A percentile compares a stretch with the other conserved stretches of the same genome.
Conservation (phyloP, 2,797 vertebrate genomes). For the Taenioides sp. region DNA sequence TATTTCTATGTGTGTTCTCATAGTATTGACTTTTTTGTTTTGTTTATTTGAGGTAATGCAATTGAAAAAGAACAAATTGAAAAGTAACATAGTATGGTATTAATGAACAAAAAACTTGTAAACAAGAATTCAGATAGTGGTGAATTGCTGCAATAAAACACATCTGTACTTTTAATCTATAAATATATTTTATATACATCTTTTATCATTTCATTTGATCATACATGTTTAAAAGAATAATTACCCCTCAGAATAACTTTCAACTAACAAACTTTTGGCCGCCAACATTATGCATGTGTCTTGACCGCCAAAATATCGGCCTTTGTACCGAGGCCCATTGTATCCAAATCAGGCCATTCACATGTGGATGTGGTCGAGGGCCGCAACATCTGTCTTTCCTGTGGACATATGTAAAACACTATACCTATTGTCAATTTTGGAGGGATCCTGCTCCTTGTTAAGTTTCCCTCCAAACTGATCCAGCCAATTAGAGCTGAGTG, state of each 20-base stretch:
- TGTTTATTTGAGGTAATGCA: too few species aligned
- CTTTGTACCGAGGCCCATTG: slow-evolving; percentile 65
- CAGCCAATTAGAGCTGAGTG: slow-evolving; percentile 63
- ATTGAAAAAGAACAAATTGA: too few species aligned
- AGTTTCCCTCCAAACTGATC: slow-evolving; percentile 74
- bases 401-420: slow-evolving; percentile 70
- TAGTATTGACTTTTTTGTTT: too few species aligned
- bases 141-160: not conserved
- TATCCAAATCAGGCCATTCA: slow-evolving; percentile 63
- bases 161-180: not conserved
- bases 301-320: slow-evolving; percentile 62
- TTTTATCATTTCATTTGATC: not conserved
- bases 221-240: not conserved
- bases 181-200: not conserved
- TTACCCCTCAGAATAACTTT: not conserved
- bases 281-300: slow-evolving; percentile 22
- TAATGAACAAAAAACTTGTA: not conserved
- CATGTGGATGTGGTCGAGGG: slow-evolving; percentile 65
- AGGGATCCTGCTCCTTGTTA: slow-evolving; percentile 67
- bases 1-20: too few species aligned
- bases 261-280: slow-evolving; percentile 1
- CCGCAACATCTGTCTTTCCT: slow-evolving; percentile 72
- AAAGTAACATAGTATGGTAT: too few species aligned
- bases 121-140: not conserved
- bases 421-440: slow-evolving; percentile 75